A percentile compares a stretch with the other conserved stretches of the same genome.
phyloP scores from a whole-genome alignment of 2,888 invertebrate species.

The Meliscaeva auricollis region DNA sequence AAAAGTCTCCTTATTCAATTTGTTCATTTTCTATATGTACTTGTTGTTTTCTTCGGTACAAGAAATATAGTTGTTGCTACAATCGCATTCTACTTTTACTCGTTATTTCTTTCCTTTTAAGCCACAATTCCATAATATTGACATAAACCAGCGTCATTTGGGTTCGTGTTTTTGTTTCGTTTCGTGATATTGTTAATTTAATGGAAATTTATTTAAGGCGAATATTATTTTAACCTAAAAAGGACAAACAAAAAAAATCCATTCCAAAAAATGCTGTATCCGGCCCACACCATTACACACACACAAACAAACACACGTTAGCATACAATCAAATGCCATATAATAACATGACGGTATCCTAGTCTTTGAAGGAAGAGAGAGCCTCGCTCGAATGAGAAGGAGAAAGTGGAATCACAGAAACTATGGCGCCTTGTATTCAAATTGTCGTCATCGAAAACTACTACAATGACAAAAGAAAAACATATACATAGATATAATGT shows the following conservation, averaged over 20 bases:
- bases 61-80: background rate
- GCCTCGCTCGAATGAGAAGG: constrained; percentile 48
- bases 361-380: constrained; percentile 19
- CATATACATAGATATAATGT: background rate
- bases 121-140: constrained; percentile 2
- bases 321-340: constrained; percentile 18
- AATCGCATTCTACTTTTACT: background rate
- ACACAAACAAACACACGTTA: background rate
- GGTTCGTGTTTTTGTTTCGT: constrained; percentile 27
- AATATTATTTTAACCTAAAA: constrained; percentile 65
- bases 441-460: constrained; percentile 60
- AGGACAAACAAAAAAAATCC: constrained; percentile 27
- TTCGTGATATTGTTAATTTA: constrained; percentile 54
- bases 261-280: constrained; percentile 30
- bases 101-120: background rate
- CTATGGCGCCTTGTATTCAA: constrained; percentile 62
- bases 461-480: constrained; percentile 10
- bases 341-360: constrained; percentile 7
- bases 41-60: background rate
- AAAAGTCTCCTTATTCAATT: constrained; percentile 35
- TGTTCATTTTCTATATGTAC: constrained; percentile 5
- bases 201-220: constrained; percentile 66
- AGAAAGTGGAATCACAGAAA: constrained; percentile 68
- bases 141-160: constrained; percentile 41
- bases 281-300: background rate